phyloP scores from a whole-genome alignment of 2,113 vertebrate species.

The Rana temporaria region DNA sequence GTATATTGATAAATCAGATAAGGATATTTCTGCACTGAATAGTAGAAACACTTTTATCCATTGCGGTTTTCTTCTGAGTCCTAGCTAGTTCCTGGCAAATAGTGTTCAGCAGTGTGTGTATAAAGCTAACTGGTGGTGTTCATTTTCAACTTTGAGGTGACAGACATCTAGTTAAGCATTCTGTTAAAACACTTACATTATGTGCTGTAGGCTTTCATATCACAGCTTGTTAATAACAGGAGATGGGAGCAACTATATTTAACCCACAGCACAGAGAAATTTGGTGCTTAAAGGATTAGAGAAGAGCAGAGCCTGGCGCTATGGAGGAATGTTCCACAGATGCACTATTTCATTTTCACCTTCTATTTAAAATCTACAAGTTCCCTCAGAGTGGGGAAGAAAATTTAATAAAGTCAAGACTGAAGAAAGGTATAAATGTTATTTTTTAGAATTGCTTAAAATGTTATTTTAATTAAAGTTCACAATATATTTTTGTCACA shows the following conservation, averaged over 20 bases:
- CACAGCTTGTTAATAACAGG: conserved; percentile 34
- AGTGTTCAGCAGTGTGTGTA: conserved; percentile 33
- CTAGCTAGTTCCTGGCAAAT: conserved; percentile 8
- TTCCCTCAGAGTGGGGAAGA: conserved; percentile 21
- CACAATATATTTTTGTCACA: too few species aligned
- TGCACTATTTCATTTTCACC: conserved; percentile 64
- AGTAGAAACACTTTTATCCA: not conserved
- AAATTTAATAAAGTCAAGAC: conserved; percentile 13
- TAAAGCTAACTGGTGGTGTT: conserved; percentile 38
- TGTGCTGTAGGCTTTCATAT: conserved; percentile 28
- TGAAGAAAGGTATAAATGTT: conserved; percentile 5
- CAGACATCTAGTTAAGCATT: conserved; percentile 47
- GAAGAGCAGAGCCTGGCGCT: conserved; percentile 51
- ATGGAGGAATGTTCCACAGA: conserved; percentile 63
- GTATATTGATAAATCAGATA: not conserved
- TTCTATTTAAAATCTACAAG: conserved; percentile 28
- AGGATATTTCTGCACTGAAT: not conserved
- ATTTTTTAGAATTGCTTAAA: not conserved
- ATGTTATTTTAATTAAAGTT: too few species aligned
- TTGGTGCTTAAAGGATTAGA: conserved; percentile 57
- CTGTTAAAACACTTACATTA: conserved; percentile 28
- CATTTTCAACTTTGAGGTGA: conserved; percentile 54
- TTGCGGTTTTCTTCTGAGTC: conserved; percentile 1
- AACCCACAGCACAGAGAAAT: conserved; percentile 51
- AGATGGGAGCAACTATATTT: conserved; percentile 55